Percentiles rank a stretch among this genome's conserved stretches.
Conservation (phyloP, 2,113 vertebrate species). For the Cercopithecus mona region DNA sequence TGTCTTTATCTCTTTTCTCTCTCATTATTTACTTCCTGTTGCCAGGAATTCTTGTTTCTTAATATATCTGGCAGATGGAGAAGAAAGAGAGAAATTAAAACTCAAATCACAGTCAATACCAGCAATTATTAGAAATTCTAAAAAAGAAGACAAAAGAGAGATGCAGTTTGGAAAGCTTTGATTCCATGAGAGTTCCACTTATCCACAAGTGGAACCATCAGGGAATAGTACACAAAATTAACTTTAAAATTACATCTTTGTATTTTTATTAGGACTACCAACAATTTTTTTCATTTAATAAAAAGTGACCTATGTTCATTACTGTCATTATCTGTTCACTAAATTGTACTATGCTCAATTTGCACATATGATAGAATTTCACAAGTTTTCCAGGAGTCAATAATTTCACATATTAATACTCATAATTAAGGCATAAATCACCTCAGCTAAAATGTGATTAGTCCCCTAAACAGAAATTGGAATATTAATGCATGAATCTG, state of each 20-base stretch:
- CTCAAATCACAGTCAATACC: neutral
- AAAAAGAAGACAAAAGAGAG: neutral
- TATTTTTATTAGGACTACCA: neutral
- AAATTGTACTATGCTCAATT: neutral
- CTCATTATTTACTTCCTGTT: neutral
- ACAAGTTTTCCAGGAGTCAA: neutral
- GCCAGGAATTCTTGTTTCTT: neutral
- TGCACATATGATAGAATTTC: neutral
- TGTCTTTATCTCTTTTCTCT: neutral
- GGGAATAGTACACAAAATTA: neutral
- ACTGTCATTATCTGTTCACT: neutral
- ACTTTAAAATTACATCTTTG: neutral
- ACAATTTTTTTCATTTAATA: neutral
- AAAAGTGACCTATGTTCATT: neutral
- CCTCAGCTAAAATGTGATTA: neutral
- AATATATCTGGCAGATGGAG: neutral
- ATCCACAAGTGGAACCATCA: neutral
- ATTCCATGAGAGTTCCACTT: neutral
- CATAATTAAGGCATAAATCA: neutral
- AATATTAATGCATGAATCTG: conserved; percentile 1
- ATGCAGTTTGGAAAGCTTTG: neutral
- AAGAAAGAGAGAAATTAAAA: conserved; percentile 11
- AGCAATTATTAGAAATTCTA: neutral
- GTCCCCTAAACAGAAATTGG: conserved; percentile 11
- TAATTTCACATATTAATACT: neutral